Evolutionary conservation across 2,113 vertebrate genomes (phyloP), one percentile per base, ranked within the genome.

Genomic region (Recurvirostra avosetta): DNA sequence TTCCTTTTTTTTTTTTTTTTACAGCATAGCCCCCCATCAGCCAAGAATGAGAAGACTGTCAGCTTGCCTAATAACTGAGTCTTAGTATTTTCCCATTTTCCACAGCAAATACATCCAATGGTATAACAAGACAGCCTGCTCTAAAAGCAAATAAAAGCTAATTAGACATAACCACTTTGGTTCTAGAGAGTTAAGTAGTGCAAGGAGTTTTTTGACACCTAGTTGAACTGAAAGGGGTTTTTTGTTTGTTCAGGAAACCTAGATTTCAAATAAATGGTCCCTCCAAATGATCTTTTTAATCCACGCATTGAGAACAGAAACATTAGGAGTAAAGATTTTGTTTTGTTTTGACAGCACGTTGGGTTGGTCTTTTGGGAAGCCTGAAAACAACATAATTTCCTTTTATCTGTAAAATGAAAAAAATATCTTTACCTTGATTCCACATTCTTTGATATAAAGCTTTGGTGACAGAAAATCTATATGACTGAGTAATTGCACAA

Each of bases 381-480:
- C 41, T 71, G 62, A 90, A 96, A 97, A 95, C 61, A 94, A 94
- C 91, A 53, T 55, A 11, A 47, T 87, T 86, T 93, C 55, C 67
- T 92, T 95, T 66, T 36, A 82, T 79, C 77, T 85, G 15, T 52
- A 71, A 88, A 88, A 89, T 38, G 36, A 26, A 66, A 83, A 82
- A 27, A 32, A 20, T 38, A 67, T 53, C 32, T 82, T 84, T 79
- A 81, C 41, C 71, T 86, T 89, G 91, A 70, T 89, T 85, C 22
- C 15, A 41, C 53, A 41, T 70, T 84, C 62, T 94, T 81, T 92
- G 91, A 91, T 56, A 66, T 17, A 82, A 91, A 94, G 53, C 66
- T 91, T 62, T 82, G 53, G 91, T 82, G 76, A 96, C 5, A 9
- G 91, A 95, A 95, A 94, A 95, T 94, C 91, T 41, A 29, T 89